phyloP scores from a whole-genome alignment of 2,888 invertebrate genomes.

The Melinaea menophilus region DNA sequence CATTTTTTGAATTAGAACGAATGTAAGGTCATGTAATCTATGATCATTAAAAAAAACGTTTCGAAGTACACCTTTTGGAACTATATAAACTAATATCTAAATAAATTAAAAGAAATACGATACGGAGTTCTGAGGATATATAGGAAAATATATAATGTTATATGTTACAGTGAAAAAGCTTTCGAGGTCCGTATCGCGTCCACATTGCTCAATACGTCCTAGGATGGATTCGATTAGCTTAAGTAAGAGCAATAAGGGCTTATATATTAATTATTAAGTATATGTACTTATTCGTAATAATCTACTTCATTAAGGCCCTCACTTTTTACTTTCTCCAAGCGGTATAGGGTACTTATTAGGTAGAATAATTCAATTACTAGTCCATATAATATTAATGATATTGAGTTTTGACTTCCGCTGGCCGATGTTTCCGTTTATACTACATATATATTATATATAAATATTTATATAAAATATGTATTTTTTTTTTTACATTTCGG shows the following conservation, averaged over 20 bases:
- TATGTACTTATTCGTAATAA: slow-evolving; percentile 51
- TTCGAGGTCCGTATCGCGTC: slow-evolving; percentile 62
- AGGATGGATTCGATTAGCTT: slow-evolving; percentile 62
- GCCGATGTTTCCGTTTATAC: slow-evolving; percentile 38
- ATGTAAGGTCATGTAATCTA: slow-evolving; percentile 1
- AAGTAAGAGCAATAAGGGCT: slow-evolving; percentile 67
- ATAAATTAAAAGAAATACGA: background rate
- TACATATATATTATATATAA: slow-evolving; percentile 3
- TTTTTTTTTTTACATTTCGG: background rate
- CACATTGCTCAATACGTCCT: slow-evolving; percentile 74
- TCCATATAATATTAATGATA: slow-evolving; percentile 73
- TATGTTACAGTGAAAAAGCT: slow-evolving; percentile 41
- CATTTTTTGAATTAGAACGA: slow-evolving; percentile 6
- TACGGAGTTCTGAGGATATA: slow-evolving; percentile 6
- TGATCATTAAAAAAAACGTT: background rate
- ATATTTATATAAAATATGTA: slow-evolving; percentile 1
- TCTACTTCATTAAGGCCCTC: slow-evolving; percentile 58
- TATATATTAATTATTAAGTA: slow-evolving; percentile 51
- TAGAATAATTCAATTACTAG: slow-evolving; percentile 77
- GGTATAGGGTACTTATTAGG: slow-evolving; percentile 77
- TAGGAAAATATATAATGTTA: slow-evolving; percentile 33
- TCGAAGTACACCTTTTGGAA: background rate
- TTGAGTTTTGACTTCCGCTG: slow-evolving; percentile 67
- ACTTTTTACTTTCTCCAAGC: slow-evolving; percentile 69
- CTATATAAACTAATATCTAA: no score